Base-by-base conservation (phyloP, 2,113 vertebrate species). In the Clarias batrachus region DNA sequence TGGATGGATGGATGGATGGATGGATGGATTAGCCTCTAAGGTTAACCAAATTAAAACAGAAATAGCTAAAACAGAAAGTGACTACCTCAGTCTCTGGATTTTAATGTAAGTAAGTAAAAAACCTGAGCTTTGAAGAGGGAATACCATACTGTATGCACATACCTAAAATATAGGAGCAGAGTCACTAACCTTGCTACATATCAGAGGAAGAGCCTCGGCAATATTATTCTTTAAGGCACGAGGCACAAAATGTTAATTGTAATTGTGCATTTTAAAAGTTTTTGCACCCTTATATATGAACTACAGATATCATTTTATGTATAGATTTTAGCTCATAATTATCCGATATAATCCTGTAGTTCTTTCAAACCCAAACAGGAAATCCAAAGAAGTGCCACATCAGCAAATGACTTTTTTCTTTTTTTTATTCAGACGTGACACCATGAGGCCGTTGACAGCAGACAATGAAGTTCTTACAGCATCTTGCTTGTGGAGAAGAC, bases 381-480 rank as follows among this genome's bases (percentile, higher is more conserved):
- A 71, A 54, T 30, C 19, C 5, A 25, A 63, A 77, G 79, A 52
- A 73, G 81, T 74, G 0, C 1, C 77, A n/a, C 57, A 60, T 33
- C 6, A 25, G 60, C 30, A 79, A 87, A 73, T 60, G 65, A 56
- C 62, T 59, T 37, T 48, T 78, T 62, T 82, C 2, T 37, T 37
- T 37, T 21, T 62, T n/a, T 52, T 70, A 48, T 52, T 85, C 7
- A 37, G 48, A 74, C 14, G 23, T 30, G 41, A 78, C 62, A 52
- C 74, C 68, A 66, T 54, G 60, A 74, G 48, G 80, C 86, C 33
- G 54, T 73, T 77, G 81, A 87, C 81, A 83, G 68, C 84, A 83
- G 81, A 60, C 80, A 84, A 84, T 80, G 76, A 70, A 86, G 80
- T 62, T 86, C 57, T 79, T 83, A 57, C 48, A n/a, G 30, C 52